phyloP scores from a whole-genome alignment of 2,888 invertebrate genomes.

The Drosophila nigricruria region DNA sequence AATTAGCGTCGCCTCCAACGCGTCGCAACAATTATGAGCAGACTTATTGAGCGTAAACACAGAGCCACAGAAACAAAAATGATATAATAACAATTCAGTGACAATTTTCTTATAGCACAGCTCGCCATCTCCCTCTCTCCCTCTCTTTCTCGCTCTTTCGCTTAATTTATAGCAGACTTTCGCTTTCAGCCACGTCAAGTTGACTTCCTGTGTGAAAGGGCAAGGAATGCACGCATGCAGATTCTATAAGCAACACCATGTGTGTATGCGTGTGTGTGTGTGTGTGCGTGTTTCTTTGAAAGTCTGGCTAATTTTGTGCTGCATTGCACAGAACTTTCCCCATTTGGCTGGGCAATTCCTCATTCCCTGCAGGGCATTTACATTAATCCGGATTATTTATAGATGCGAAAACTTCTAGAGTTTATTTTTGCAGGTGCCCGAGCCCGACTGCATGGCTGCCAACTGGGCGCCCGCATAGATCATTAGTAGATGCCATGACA shows the following conservation, averaged over 20 bases:
- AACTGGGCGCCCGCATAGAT: conserved; percentile 68
- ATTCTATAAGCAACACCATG: conserved; percentile 24
- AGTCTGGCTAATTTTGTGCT: conserved; percentile 57
- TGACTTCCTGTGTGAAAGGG: conserved; percentile 66
- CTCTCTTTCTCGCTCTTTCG: background rate
- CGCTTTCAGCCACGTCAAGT: conserved; percentile 43
- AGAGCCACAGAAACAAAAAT: conserved; percentile 25
- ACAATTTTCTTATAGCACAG: conserved; percentile 47
- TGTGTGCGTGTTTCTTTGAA: conserved; percentile 14
- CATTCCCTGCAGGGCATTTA: conserved; percentile 76
- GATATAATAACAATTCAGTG: conserved; percentile 55
- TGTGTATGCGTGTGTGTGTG: background rate
- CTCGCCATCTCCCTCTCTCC: background rate
- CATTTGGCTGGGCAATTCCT: conserved; percentile 64
- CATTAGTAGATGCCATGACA: conserved; percentile 66
- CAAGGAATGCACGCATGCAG: conserved; percentile 47
- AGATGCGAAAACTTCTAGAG: conserved; percentile 50
- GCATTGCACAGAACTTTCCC: conserved; percentile 53
- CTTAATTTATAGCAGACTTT: conserved; percentile 48
- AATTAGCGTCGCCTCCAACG: conserved; percentile 58
- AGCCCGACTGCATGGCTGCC: conserved; percentile 32
- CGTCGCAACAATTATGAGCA: conserved; percentile 51
- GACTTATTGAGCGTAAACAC: conserved; percentile 60
- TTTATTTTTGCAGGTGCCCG: conserved; percentile 68
- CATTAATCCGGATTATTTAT: conserved; percentile 68